Percentiles rank a stretch among this genome's conserved stretches.
These are phyloP conservation scores for Microchirus variegatus DNA, from an alignment of 2,797 vertebrate species.

Conservation along the genomic window DNA sequence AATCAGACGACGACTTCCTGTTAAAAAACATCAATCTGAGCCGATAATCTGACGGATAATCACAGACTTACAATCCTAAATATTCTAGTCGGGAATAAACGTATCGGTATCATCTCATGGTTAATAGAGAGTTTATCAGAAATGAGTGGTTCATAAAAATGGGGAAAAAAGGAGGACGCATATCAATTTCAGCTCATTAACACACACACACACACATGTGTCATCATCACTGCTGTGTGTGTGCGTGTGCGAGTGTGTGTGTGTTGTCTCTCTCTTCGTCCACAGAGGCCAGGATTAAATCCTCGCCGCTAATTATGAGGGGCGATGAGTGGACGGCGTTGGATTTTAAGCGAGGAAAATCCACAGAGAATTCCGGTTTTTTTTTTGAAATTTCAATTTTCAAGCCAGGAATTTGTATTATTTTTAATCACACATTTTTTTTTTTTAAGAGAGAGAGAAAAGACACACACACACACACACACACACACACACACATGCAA, in stretches of 20 bases:
- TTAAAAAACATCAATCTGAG: conserved; percentile 77
- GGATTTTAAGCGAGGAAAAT: conserved; percentile 43
- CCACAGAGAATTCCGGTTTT: conserved; percentile 44
- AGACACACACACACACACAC: conserved; percentile 32
- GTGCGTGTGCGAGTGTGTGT: too few species aligned
- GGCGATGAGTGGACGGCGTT: conserved; percentile 26
- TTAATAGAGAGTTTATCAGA: conserved; percentile 30
- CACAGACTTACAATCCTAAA: conserved; percentile 58
- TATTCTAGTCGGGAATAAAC: conserved; percentile 1
- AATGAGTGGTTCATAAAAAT: conserved; percentile 30
- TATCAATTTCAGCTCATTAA: conserved; percentile 47
- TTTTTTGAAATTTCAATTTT: conserved; percentile 50
- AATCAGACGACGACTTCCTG: conserved; percentile 73
- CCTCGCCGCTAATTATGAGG: conserved; percentile 31
- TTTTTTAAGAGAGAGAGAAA: conserved; percentile 8
- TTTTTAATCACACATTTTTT: conserved; percentile 35
- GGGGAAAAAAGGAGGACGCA: conserved; percentile 9
- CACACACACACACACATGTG: conserved; percentile 3
- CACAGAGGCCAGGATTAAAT: conserved; percentile 33
- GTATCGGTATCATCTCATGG: conserved; percentile 20
- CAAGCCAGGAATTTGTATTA: conserved; percentile 19
- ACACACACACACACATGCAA: conserved; percentile 40
- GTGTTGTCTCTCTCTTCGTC: neutral
- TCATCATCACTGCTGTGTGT: conserved; percentile 16
- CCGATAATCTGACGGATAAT: conserved; percentile 76